A percentile compares a stretch with the other conserved stretches of the same genome.
Conservation (phyloP, 92 coral and sea anemone species). For the Actinostola sp. region DNA sequence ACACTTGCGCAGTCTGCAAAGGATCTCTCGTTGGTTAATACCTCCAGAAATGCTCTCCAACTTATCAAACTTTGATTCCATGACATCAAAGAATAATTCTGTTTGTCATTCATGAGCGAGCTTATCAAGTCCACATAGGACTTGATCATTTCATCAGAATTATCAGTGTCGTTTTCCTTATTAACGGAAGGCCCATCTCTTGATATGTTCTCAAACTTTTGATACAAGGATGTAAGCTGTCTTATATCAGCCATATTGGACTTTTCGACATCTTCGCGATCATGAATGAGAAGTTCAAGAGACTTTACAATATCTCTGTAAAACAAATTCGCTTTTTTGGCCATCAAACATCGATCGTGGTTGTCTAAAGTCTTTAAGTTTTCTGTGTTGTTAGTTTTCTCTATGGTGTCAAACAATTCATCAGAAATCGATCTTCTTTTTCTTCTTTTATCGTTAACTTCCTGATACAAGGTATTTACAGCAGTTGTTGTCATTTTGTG, state of each 20-base stretch:
- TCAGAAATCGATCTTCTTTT: conserved; percentile 21
- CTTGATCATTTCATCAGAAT: conserved; percentile 5
- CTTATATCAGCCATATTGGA: not conserved
- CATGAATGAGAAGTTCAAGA: conserved; percentile 10
- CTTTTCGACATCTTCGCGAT: not conserved
- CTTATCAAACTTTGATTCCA: conserved; percentile 55
- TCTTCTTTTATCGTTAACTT: not conserved
- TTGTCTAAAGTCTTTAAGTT: not conserved
- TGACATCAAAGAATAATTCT: conserved; percentile 28
- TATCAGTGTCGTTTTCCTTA: not conserved
- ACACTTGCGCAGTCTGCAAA: conserved; percentile 63
- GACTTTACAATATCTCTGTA: conserved; percentile 20
- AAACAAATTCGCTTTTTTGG: conserved; percentile 18
- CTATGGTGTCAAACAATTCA: not conserved
- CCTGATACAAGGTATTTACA: conserved; percentile 5
- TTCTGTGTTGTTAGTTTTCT: not conserved
- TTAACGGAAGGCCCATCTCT: not conserved
- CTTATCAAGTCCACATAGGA: conserved; percentile 9
- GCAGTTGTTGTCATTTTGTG: not conserved
- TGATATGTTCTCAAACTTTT: conserved; percentile 1
- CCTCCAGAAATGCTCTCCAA: conserved; percentile 67
- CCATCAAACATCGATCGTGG: conserved; percentile 7
- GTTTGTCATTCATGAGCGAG: not conserved
- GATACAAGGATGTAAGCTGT: not conserved
- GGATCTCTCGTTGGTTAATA: conserved; percentile 32